phyloP scores from a whole-genome alignment of 1,140 invertebrate genomes.

The Solenopsis invicta region DNA sequence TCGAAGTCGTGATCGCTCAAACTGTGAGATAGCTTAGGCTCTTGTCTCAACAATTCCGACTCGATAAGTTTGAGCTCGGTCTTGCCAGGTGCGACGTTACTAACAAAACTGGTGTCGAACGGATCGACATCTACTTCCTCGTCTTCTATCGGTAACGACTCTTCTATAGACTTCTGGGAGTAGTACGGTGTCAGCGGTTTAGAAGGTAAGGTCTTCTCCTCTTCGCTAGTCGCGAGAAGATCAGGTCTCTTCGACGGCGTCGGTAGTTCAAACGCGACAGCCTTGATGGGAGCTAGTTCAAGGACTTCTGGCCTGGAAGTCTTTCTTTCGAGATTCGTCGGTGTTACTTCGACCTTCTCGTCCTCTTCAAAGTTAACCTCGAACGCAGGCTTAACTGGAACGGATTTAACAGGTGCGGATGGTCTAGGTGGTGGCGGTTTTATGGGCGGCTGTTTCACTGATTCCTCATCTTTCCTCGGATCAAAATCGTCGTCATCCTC shows the following conservation, averaged over 20 bases:
- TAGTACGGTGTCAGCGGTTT: slow-evolving; percentile 94
- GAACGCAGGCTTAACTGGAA: slow-evolving; percentile 54
- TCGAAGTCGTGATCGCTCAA: slow-evolving; percentile 89
- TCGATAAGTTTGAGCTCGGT: slow-evolving; percentile 92
- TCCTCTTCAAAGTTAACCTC: slow-evolving; percentile 81
- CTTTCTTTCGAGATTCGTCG: slow-evolving; percentile 78
- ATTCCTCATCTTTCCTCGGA: slow-evolving; percentile 88
- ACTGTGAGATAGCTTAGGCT: slow-evolving; percentile 81
- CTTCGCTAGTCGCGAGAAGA: slow-evolving; percentile 88
- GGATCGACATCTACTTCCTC: slow-evolving; percentile 89
- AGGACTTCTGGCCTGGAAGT: slow-evolving; percentile 89
- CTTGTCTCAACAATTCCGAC: slow-evolving; percentile 88
- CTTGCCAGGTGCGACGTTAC: slow-evolving; percentile 90
- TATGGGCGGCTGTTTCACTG: background rate
- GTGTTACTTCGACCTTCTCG: slow-evolving; percentile 79
- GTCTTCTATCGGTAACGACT: slow-evolving; percentile 83
- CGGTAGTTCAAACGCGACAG: slow-evolving; percentile 91
- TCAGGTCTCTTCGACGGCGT: slow-evolving; percentile 87
- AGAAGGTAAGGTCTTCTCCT: slow-evolving; percentile 87
- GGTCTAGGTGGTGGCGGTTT: slow-evolving; percentile 65
- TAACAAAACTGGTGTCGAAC: slow-evolving; percentile 94
- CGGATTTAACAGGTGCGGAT: slow-evolving; percentile 24
- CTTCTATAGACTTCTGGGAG: slow-evolving; percentile 85
- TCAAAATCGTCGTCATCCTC: slow-evolving; percentile 89
- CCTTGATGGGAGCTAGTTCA: slow-evolving; percentile 87